Percentiles rank a stretch among this genome's conserved stretches.
Conservation (phyloP, 2,888 invertebrate species). For the Sclerodermus sp. region DNA sequence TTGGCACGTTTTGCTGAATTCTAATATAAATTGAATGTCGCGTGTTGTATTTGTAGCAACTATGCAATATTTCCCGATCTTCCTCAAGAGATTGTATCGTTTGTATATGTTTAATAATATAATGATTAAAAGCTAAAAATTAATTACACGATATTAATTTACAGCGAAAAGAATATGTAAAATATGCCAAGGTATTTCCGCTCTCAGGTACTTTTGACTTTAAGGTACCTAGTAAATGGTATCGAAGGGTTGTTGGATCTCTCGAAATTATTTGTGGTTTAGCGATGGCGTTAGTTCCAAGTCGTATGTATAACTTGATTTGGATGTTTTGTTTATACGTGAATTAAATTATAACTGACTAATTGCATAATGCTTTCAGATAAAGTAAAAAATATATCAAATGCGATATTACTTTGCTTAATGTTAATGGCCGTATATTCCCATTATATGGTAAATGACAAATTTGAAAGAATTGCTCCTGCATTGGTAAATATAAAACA, state of each 20-base stretch:
- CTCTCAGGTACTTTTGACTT: slow-evolving; percentile 77
- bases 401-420: slow-evolving; percentile 77
- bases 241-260: slow-evolving; percentile 79
- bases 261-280: slow-evolving; percentile 84
- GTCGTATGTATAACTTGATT: slow-evolving; percentile 66
- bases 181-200: slow-evolving; percentile 93
- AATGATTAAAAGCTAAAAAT: too few species aligned
- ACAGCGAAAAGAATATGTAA: slow-evolving; percentile 92
- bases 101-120: slow-evolving; percentile 12
- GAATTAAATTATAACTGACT: too few species aligned
- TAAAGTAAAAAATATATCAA: slow-evolving; percentile 87
- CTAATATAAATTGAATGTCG: background rate
- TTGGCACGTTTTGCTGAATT: background rate
- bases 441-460: slow-evolving; percentile 89
- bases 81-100: background rate
- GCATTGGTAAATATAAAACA: slow-evolving; percentile 66
- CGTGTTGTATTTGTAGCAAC: background rate
- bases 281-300: slow-evolving; percentile 80
- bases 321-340: too few species aligned
- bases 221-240: slow-evolving; percentile 91
- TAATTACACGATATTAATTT: slow-evolving; percentile 41
- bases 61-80: background rate
- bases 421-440: slow-evolving; percentile 92
- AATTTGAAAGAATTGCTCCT: slow-evolving; percentile 87
- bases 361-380: slow-evolving; percentile 72